A percentile compares a stretch with the other conserved stretches of the same genome.
phyloP scores from a whole-genome alignment of 2,888 invertebrate genomes.

The Troglohyphantes excavatus region DNA sequence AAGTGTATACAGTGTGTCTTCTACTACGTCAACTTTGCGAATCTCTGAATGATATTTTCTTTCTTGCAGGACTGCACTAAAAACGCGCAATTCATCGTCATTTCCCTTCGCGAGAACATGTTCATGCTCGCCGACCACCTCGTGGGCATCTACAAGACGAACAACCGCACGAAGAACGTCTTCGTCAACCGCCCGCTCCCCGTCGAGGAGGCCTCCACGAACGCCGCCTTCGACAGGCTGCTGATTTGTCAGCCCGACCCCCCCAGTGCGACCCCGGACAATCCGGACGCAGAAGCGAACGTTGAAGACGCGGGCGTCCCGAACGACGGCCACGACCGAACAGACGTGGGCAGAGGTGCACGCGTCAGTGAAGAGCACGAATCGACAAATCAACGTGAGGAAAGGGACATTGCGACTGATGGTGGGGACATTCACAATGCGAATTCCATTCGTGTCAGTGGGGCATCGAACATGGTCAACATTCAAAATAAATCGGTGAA shows the following conservation, averaged over 20 bases:
- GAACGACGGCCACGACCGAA: not conserved
- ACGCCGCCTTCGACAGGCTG: slow-evolving; percentile 9
- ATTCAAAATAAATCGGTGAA: not conserved
- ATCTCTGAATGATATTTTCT: not conserved
- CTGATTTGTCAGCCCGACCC: not conserved
- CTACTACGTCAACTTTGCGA: not conserved
- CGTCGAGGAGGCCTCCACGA: not conserved
- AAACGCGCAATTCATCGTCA: slow-evolving; percentile 99
- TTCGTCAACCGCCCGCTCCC: slow-evolving; percentile 85
- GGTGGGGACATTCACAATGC: not conserved
- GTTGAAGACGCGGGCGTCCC: too few species aligned
- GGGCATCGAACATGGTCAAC: not conserved
- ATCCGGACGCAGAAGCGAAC: not conserved
- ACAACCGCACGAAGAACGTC: slow-evolving; percentile 92
- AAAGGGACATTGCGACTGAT: too few species aligned
- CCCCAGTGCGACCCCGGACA: too few species aligned
- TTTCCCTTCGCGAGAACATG: slow-evolving; percentile 98
- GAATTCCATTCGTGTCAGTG: not conserved
- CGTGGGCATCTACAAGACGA: slow-evolving; percentile 97
- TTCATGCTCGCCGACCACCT: slow-evolving; percentile 96
- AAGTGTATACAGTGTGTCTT: not conserved
- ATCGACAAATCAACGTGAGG: too few species aligned
- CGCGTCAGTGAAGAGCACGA: too few species aligned
- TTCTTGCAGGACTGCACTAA: slow-evolving; percentile 91
- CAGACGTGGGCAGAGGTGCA: too few species aligned